These are phyloP conservation scores for Cyphomyrus plagiostoma DNA, from an alignment of 2,113 vertebrate genomes.

Conservation along the genomic window DNA sequence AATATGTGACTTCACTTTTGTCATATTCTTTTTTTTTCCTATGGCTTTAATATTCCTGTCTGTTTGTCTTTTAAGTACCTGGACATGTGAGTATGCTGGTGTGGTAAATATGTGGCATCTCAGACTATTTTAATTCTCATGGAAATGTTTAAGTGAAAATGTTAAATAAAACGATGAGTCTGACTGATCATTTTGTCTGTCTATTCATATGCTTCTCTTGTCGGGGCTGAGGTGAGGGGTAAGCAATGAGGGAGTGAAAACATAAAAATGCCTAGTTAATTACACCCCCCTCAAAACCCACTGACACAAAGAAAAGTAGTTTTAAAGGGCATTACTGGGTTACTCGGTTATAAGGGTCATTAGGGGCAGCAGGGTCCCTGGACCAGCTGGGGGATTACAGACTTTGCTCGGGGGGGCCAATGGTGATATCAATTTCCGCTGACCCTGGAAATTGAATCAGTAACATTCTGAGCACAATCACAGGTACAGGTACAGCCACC, in stretches of 20 bases:
- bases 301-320: not conserved
- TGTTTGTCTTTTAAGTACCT: not conserved
- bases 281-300: not conserved
- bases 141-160: not conserved
- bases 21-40: not conserved
- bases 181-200: not conserved
- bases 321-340: not conserved
- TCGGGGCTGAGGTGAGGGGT: not conserved
- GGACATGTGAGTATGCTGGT: not conserved
- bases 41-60: not conserved
- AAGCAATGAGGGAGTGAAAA: not conserved
- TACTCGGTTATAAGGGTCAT: not conserved
- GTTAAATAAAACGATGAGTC: not conserved
- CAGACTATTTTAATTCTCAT: not conserved
- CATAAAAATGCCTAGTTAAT: not conserved
- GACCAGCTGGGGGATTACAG: not conserved
- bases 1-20: not conserved
- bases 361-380: not conserved
- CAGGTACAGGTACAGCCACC: not conserved
- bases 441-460: not conserved
- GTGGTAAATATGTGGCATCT: not conserved
- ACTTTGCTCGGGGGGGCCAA: not conserved
- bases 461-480: not conserved
- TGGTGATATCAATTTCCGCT: not conserved
- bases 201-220: not conserved